These are phyloP conservation scores for Brachyhypopomus occidentalis DNA, from an alignment of 2,113 vertebrate genomes.

Conservation along the genomic window DNA sequence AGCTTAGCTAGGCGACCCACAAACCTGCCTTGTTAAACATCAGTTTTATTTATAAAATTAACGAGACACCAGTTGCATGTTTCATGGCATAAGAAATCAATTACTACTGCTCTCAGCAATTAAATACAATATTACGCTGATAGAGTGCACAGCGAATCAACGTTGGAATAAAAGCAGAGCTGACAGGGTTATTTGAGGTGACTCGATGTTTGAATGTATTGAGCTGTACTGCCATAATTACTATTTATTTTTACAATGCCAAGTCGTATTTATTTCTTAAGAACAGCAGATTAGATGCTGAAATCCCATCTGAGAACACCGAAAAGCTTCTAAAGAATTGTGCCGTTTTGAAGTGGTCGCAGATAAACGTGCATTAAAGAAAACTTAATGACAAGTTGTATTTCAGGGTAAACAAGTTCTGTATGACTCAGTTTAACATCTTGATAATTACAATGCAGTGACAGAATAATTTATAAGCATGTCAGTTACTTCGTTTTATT, in stretches of 20 bases:
- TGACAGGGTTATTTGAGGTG: neutral
- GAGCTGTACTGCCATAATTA: conserved; percentile 4
- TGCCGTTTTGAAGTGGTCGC: neutral
- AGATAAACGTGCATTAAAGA: neutral
- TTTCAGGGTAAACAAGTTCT: neutral
- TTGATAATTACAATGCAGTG: neutral
- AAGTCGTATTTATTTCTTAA: neutral
- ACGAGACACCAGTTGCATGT: neutral
- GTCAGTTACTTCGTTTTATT: neutral
- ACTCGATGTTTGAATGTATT: neutral
- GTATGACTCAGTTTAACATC: neutral
- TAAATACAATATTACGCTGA: neutral
- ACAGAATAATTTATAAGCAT: neutral
- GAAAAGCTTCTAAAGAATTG: neutral
- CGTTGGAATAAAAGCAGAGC: too few relatives aligned
- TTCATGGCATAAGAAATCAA: neutral
- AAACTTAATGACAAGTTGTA: neutral
- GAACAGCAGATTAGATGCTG: neutral
- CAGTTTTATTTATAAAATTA: conserved; percentile 22
- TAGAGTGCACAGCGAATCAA: neutral
- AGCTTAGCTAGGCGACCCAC: conserved; percentile 6
- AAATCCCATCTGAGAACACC: neutral
- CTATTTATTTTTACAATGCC: neutral
- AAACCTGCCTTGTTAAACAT: conserved; percentile 31
- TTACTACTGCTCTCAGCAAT: neutral